Evolutionary conservation across 2,888 invertebrate genomes (phyloP).

Genomic region (Odontothrips loti): DNA sequence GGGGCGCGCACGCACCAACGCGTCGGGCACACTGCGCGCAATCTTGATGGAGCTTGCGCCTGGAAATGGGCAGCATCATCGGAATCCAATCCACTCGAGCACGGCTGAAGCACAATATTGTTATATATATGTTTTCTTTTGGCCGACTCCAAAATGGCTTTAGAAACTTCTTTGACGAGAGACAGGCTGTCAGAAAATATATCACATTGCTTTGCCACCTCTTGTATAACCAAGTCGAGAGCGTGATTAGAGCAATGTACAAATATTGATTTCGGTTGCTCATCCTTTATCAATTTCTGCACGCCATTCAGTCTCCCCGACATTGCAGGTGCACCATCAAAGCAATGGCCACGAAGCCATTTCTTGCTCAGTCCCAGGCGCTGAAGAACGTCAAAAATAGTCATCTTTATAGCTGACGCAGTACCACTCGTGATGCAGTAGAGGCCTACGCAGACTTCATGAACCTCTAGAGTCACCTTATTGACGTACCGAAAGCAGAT

Average conservation of each 20-base stretch:
- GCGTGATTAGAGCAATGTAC: neutral
- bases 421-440: too few relatives aligned
- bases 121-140: neutral
- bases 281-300: neutral
- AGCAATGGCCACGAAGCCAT: neutral
- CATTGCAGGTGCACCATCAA: neutral
- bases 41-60: too few relatives aligned
- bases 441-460: neutral
- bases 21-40: too few relatives aligned
- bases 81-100: too few relatives aligned
- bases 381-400: neutral
- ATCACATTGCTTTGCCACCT: neutral
- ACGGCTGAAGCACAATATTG: neutral
- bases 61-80: too few relatives aligned
- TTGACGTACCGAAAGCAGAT: neutral
- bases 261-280: neutral
- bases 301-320: neutral
- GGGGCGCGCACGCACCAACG: neutral
- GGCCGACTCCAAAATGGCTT: neutral
- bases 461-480: neutral
- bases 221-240: neutral
- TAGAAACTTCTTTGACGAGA: neutral
- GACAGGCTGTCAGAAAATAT: neutral
- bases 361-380: neutral
- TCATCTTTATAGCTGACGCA: too few relatives aligned